Evolutionary conservation across 2,888 invertebrate genomes (phyloP), one percentile per base, ranked within the genome.

Genomic region (Caenorhabditis sulstoni): DNA sequence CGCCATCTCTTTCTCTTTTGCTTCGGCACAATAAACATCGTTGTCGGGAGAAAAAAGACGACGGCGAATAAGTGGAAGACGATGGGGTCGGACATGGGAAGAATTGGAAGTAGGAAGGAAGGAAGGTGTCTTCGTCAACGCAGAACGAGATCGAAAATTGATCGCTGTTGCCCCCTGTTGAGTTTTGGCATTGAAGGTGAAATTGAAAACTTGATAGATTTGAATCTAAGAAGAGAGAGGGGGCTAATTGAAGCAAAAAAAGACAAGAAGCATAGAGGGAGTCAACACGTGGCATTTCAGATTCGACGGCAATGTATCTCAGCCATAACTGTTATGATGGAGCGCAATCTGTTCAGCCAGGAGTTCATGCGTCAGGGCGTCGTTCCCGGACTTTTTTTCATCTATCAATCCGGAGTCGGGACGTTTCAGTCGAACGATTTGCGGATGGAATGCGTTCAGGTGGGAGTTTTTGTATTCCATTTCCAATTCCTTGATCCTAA

Each of bases 301-400:
- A 93, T 94, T 52, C 92, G 94, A 62, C 94, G 93, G 88, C 92
- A 93, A 52, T 93, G 94, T 49, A 93, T 94, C 83, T 92, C 92
- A 12, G 93, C 93, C 9, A 91, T 94, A 39, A 90, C 94, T 81
- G 92, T 93, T 45, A 90, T 94, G 50, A 91, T 94, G 86, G 94
- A 94, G 89, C 93, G 93, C 80, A 93, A 92, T 62, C 92, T 94
- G 50, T 92, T 94, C 66, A 92, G 92, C 55, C 89, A 89, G 87
- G 90, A 79, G 3, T 71, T 79, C 39, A 52, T 79, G 67, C 16
- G 62, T 3, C 57, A 57, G 12, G 62, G 78, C 14, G 57, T 79
- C 20, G 67, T 73, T 1, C 78, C 78, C 2, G 71, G 73, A 49
- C 58, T 79, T 5, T 79, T 79, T 23, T 37, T 55, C 41, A 67